phyloP scores from a whole-genome alignment of 2,888 invertebrate genomes.

The Vannuccia rotundouncinata region DNA sequence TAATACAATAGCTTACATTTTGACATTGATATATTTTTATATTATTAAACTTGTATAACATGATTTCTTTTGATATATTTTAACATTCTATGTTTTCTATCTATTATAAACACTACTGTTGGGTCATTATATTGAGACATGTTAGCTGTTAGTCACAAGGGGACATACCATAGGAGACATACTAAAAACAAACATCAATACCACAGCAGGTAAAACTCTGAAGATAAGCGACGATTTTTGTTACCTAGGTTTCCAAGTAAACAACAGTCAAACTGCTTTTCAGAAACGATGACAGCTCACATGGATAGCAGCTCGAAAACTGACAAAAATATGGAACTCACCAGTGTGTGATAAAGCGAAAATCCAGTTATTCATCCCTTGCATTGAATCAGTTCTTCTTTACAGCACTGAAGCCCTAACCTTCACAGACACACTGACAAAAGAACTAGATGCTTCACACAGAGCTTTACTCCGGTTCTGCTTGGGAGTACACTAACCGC shows the following conservation, averaged over 20 bases:
- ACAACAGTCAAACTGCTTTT: constrained; percentile 15
- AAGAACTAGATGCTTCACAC: background rate
- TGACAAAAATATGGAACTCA: constrained; percentile 7
- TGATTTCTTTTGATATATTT: no score
- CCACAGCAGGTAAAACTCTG: background rate
- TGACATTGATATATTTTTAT: no score
- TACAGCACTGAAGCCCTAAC: constrained; percentile 1
- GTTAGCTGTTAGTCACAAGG: no score
- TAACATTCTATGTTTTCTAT: no score
- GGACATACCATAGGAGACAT: background rate
- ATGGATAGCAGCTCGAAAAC: constrained; percentile 15
- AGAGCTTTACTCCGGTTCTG: background rate
- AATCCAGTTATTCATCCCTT: background rate
- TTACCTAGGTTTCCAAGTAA: background rate
- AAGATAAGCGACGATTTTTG: constrained; percentile 5
- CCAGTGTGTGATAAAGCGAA: background rate
- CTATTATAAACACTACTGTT: no score
- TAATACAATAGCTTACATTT: no score
- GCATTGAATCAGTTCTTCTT: background rate
- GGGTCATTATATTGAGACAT: no score
- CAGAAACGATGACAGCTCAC: background rate
- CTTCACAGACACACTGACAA: background rate
- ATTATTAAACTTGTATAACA: no score
- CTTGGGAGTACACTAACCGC: background rate
- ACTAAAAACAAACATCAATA: background rate